Conservation (phyloP, 2,797 vertebrate genomes). For the Lacerta agilis region DNA sequence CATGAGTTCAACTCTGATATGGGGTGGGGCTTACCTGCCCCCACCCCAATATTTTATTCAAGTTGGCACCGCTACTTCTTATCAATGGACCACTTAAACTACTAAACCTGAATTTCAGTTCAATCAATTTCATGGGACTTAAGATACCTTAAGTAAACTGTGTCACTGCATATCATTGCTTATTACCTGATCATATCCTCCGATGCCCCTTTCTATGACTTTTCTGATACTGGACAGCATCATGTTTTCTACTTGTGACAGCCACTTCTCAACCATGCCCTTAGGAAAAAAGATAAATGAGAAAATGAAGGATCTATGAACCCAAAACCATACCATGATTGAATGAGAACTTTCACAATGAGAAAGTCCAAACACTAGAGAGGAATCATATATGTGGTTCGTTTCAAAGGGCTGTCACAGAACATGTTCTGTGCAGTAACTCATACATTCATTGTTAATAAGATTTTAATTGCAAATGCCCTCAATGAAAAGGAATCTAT, state of each 20-base stretch:
- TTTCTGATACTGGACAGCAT: slow-evolving; percentile 88
- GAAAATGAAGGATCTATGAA: neutral
- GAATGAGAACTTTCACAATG: neutral
- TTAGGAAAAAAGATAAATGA: slow-evolving; percentile 61
- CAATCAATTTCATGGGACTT: neutral
- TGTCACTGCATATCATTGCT: neutral
- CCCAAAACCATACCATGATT: neutral
- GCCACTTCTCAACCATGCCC: slow-evolving; percentile 98
- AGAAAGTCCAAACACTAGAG: neutral
- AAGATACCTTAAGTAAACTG: neutral
- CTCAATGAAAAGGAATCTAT: neutral
- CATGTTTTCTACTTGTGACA: slow-evolving; percentile 88
- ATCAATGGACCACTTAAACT: neutral
- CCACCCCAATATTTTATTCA: no score
- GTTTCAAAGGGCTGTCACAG: neutral
- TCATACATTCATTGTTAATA: neutral
- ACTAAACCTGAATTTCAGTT: neutral
- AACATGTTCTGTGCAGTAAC: neutral
- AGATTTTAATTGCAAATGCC: neutral
- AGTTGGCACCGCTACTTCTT: no score
- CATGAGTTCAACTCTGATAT: no score
- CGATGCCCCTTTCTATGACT: slow-evolving; percentile 83
- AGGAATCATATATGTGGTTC: neutral
- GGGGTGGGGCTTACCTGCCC: no score
- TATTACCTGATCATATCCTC: slow-evolving; percentile 84